Evolutionary conservation across 2,888 invertebrate genomes (phyloP), one percentile per base, ranked within the genome.

Genomic region (Octonoba sinensis): DNA sequence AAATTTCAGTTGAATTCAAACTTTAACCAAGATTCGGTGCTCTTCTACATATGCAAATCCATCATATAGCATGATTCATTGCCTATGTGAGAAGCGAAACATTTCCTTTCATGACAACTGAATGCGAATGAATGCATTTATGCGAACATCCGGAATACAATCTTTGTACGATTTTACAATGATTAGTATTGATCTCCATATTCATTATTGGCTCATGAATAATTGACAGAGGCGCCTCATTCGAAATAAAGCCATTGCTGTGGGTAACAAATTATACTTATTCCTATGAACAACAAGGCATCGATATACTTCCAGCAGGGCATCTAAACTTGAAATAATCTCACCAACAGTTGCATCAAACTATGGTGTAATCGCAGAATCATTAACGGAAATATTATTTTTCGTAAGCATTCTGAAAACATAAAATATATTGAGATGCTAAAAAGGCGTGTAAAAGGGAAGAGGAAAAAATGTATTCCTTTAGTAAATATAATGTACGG

Each of bases 151-250:
- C 36, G 36, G 36, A 36, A 36, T 36, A 62, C 60, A 62, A 44
- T 64, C 62, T 72, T 72, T 62, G 62, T 64, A 62, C 47, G 70
- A 70, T 72, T 72, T 72, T 54, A 54, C 62, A 62, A 72, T 72
- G 62, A 72, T 72, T 62, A 62, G 49, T 71, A 71, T 71, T 71
- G 70, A 71, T 71, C 59, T 46, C 60, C 49, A 71, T 56, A 57
- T 71, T 71, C 70, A 57, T 71, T 71, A 60, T 20, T 24, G 18
- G 51, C 20, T 72, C 72, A 72, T 72, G 72, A 72, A 72, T 51
- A 72, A 60, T 44, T 64, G 54, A 62, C 51, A 8, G 36, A 6
- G 36, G 36, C 8, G 36, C 36, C 36, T 36, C 36, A 36, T 36
- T 36, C 36, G 36, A 36, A 36, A 8, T 36, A 36, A 36, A 36